Conservation (phyloP, 2,797 vertebrate genomes). For the Takifugu ocellatus region DNA sequence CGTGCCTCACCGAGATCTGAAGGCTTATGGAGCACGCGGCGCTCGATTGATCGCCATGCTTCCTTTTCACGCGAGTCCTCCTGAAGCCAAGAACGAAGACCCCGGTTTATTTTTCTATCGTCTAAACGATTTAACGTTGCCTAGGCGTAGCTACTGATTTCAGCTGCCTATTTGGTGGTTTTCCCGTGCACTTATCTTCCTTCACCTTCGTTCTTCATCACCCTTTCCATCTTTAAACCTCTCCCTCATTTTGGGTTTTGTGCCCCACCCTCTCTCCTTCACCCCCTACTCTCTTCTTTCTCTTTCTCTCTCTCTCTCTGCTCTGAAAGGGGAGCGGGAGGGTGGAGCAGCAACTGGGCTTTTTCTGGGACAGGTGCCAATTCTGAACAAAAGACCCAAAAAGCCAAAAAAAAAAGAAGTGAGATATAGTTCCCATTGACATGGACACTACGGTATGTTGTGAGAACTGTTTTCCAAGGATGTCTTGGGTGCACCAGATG, state of each 20-base stretch:
- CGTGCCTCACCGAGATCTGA: slow-evolving; percentile 6
- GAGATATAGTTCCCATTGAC: slow-evolving; percentile 72
- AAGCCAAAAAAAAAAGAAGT: slow-evolving; percentile 82
- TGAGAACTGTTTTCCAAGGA: slow-evolving; percentile 52
- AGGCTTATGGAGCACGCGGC: slow-evolving; percentile 41
- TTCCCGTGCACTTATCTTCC: slow-evolving; percentile 44
- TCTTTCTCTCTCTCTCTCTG: slow-evolving; percentile 62
- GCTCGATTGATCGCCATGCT: slow-evolving; percentile 37
- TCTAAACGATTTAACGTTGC: slow-evolving; percentile 17
- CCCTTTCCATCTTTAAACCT: slow-evolving; percentile 61
- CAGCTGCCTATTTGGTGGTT: neutral
- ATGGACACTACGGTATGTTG: slow-evolving; percentile 59
- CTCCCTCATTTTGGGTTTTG: slow-evolving; percentile 59
- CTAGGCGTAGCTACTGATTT: neutral
- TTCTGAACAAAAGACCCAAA: slow-evolving; percentile 93
- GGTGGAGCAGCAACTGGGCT: slow-evolving; percentile 77
- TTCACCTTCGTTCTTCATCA: slow-evolving; percentile 49
- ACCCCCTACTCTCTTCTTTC: slow-evolving; percentile 31
- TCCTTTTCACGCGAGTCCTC: slow-evolving; percentile 31
- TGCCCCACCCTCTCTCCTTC: slow-evolving; percentile 65
- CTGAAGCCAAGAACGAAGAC: slow-evolving; percentile 52
- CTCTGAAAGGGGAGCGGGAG: slow-evolving; percentile 78
- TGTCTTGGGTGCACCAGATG: slow-evolving; percentile 12
- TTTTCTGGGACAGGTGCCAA: slow-evolving; percentile 97
- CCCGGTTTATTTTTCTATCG: slow-evolving; percentile 37